Conservation (phyloP, 2,113 vertebrate species). For the Sorex fumeus region DNA sequence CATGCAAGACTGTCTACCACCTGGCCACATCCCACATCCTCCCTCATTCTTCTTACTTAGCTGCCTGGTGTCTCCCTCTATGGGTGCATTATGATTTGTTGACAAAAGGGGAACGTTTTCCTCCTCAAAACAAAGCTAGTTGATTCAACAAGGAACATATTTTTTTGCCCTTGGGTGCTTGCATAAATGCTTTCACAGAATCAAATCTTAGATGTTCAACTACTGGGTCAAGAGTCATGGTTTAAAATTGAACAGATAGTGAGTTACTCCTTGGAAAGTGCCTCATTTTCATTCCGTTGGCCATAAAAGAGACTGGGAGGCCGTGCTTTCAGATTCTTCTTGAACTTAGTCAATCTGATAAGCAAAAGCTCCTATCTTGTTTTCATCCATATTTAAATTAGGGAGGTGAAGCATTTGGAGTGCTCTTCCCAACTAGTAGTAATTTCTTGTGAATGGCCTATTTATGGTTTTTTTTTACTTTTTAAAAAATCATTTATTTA, state of each 20-base stretch:
- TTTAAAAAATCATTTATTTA: no score
- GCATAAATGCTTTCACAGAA: constrained; percentile 14
- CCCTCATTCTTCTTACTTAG: background rate
- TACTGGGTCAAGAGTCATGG: background rate
- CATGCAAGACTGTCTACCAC: no score
- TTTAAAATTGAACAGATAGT: background rate
- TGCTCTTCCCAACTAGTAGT: constrained; percentile 50
- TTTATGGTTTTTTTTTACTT: constrained; percentile 11
- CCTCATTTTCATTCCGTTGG: background rate
- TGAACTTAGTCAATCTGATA: background rate
- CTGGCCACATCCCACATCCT: no score
- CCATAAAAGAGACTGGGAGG: background rate
- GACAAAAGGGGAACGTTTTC: background rate
- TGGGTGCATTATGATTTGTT: background rate
- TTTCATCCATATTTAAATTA: constrained; percentile 57
- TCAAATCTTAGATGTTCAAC: constrained; percentile 32
- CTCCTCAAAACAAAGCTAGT: background rate
- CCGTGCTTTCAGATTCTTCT: background rate
- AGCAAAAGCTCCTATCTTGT: constrained; percentile 18
- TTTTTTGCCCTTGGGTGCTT: background rate
- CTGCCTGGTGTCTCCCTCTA: background rate
- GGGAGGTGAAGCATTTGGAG: background rate
- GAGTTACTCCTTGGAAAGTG: background rate
- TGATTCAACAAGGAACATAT: background rate
- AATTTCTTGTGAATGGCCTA: constrained; percentile 1